A percentile compares a stretch with the other conserved stretches of the same genome.
Conservation (phyloP, 2,797 vertebrate species). For the Thunnus albacares region DNA sequence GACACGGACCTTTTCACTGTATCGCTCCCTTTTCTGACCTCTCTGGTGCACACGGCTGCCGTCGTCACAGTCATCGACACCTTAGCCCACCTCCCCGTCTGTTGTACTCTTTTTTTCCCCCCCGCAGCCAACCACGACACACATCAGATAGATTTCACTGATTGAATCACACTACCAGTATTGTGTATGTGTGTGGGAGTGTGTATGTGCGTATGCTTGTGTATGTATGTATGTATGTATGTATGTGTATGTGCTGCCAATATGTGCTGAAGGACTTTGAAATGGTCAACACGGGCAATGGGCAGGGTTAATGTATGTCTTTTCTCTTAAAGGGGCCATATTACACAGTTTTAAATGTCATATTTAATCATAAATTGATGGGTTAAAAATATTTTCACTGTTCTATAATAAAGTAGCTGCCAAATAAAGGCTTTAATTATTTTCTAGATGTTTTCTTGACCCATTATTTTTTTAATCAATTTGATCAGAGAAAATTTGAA, state of each 20-base stretch:
- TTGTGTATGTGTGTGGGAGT: constrained; percentile 67
- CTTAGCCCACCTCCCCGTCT: constrained; percentile 65
- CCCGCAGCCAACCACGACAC: constrained; percentile 66
- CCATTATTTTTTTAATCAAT: constrained; percentile 6
- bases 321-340: constrained; percentile 72
- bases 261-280: constrained; percentile 83
- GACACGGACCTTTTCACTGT: constrained; percentile 90
- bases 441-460: constrained; percentile 32
- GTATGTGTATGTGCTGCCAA: constrained; percentile 73
- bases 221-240: constrained; percentile 29
- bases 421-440: constrained; percentile 69
- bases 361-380: constrained; percentile 66
- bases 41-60: constrained; percentile 77
- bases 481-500: constrained; percentile 33
- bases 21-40: constrained; percentile 81
- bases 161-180: constrained; percentile 85
- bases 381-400: constrained; percentile 62
- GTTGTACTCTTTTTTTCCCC: constrained; percentile 37
- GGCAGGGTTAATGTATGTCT: constrained; percentile 51
- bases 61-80: constrained; percentile 66
- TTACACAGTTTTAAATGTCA: constrained; percentile 67
- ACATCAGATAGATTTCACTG: constrained; percentile 73
- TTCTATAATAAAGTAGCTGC: constrained; percentile 74
- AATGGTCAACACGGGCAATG: constrained; percentile 56
- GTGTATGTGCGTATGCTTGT: constrained; percentile 38